Conservation (phyloP, 2,888 invertebrate genomes). For the Ferrisia virgata region DNA sequence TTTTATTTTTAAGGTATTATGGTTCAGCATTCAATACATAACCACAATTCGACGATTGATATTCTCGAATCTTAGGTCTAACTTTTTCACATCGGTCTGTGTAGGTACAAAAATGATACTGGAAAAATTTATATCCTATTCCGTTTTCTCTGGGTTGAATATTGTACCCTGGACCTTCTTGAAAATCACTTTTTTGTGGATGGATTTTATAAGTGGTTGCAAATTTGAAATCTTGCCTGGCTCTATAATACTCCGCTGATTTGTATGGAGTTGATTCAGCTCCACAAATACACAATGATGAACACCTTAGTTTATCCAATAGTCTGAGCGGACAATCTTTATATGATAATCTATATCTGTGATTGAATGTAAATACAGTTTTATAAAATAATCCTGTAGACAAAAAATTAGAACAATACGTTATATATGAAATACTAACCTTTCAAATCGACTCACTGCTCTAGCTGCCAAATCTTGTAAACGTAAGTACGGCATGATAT, state of each 20-base stretch:
- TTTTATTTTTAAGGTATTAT: neutral
- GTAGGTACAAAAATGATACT: conserved; percentile 14
- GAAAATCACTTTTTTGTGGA: conserved; percentile 37
- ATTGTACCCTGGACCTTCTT: neutral
- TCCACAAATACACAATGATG: conserved; percentile 20
- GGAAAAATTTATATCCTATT: conserved; percentile 23
- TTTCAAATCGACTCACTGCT: neutral
- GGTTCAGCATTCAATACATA: neutral
- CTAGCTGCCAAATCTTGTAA: conserved; percentile 23
- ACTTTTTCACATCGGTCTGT: neutral
- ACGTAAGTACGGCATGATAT: neutral
- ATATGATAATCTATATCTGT: neutral
- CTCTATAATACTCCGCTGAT: neutral
- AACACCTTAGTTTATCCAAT: neutral
- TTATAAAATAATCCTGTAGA: neutral
- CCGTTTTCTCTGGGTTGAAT: conserved; percentile 22
- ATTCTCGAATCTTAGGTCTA: neutral
- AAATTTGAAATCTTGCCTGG: neutral
- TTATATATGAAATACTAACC: neutral
- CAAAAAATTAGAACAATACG: too few species aligned
- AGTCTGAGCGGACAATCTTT: neutral
- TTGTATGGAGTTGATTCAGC: neutral
- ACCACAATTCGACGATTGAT: neutral
- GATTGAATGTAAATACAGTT: neutral
- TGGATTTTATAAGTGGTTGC: conserved; percentile 19